Evolutionary conservation across 2,113 vertebrate genomes (phyloP).

Genomic region (Elephantulus edwardii): DNA sequence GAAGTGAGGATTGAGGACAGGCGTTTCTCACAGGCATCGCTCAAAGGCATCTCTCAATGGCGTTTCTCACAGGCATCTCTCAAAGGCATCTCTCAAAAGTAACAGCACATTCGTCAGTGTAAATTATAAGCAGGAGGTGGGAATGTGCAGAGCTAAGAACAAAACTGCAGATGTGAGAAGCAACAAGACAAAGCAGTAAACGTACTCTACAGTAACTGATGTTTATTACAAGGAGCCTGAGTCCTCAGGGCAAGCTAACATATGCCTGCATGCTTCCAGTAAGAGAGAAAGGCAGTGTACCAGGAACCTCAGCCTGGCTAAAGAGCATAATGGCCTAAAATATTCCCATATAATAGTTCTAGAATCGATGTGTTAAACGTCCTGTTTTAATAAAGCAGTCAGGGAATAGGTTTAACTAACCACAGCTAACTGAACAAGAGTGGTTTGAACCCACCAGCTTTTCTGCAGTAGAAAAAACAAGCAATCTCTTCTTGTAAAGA

Average conservation of each 20-base stretch:
- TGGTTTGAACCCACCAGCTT: no score
- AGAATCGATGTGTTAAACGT: not conserved
- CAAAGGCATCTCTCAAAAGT: no score
- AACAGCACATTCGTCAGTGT: constrained; percentile 27
- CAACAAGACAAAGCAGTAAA: constrained; percentile 14
- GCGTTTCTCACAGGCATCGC: no score
- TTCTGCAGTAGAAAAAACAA: no score
- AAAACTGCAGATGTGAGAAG: constrained; percentile 20
- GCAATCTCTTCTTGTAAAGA: no score
- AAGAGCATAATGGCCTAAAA: not conserved
- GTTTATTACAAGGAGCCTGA: not conserved
- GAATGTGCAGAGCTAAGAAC: constrained; percentile 31
- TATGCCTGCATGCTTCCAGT: not conserved
- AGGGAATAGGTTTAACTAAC: not conserved
- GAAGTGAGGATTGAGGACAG: no score
- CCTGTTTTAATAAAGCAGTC: not conserved
- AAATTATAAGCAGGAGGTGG: not conserved
- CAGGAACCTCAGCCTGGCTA: not conserved
- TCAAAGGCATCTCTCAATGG: no score
- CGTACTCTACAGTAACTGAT: not conserved
- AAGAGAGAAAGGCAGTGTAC: not conserved
- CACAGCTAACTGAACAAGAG: not conserved
- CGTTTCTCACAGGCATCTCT: no score
- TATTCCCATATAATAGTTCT: not conserved
- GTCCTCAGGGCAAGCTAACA: constrained; percentile 32